A percentile compares a stretch with the other conserved stretches of the same genome.
Conservation (phyloP, 2,113 vertebrate species). For the Eptatretus burgeri region DNA sequence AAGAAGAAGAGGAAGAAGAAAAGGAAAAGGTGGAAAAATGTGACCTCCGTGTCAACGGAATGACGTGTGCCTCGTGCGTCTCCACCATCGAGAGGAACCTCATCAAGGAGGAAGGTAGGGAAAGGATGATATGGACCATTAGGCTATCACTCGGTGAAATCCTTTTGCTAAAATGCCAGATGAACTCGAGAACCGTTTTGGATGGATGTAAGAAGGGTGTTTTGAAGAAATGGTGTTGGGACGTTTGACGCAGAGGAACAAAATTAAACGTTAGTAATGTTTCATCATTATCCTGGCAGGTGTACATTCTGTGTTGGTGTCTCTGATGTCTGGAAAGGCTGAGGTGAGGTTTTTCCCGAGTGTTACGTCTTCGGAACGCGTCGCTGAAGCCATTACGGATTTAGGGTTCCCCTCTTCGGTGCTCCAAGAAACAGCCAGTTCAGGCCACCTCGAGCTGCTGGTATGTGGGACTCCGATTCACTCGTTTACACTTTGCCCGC, state of each 20-base stretch:
- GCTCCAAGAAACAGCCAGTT: slow-evolving; percentile 8
- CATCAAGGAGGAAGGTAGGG: slow-evolving; percentile 48
- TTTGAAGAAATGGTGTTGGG: too few relatives aligned
- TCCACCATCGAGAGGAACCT: slow-evolving; percentile 87
- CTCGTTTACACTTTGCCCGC: too few relatives aligned
- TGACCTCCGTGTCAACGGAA: slow-evolving; percentile 63
- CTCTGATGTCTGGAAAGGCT: slow-evolving; percentile 90
- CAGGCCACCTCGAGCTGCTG: slow-evolving; percentile 56
- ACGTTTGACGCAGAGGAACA: too few relatives aligned
- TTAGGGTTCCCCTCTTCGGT: slow-evolving; percentile 57
- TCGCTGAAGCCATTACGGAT: slow-evolving; percentile 50
- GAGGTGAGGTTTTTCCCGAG: slow-evolving; percentile 62
- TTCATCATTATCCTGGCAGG: slow-evolving; percentile 18
- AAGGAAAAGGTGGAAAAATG: slow-evolving; percentile 32
- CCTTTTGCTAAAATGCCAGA: too few relatives aligned
- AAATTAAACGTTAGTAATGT: too few relatives aligned
- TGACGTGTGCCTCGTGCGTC: slow-evolving; percentile 90
- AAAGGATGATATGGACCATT: too few relatives aligned
- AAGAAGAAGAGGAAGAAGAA: slow-evolving; percentile 15
- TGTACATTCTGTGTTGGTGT: slow-evolving; percentile 56
- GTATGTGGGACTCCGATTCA: slow-evolving; percentile 20
- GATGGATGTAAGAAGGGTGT: too few relatives aligned
- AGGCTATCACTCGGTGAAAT: too few relatives aligned
- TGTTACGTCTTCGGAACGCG: slow-evolving; percentile 29
- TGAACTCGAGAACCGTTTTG: too few relatives aligned